A percentile compares a stretch with the other conserved stretches of the same genome.
Evolutionary conservation across 2,888 invertebrate genomes (phyloP).

Genomic region (Drosophila barbarae): DNA sequence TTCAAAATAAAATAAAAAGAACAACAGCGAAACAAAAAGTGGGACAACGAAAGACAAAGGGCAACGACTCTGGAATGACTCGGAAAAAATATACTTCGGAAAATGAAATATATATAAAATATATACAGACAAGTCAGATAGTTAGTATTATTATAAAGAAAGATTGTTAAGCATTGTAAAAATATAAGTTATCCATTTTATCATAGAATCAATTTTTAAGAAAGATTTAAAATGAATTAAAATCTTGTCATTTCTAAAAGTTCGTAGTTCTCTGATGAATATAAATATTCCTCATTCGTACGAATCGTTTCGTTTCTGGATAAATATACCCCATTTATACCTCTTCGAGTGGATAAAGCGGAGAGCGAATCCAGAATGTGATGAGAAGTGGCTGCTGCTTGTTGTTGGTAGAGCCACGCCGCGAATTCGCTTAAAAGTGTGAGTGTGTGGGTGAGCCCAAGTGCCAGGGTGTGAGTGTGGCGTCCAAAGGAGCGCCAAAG

Average conservation of each 20-base stretch:
- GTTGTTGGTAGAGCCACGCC: conserved; percentile 1
- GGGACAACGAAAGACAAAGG: not conserved
- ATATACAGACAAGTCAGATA: not conserved
- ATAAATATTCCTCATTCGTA: too few species aligned
- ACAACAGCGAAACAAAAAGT: conserved; percentile 16
- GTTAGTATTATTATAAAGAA: not conserved
- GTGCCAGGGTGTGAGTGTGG: conserved; percentile 1
- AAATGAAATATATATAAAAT: not conserved
- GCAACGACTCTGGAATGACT: conserved; percentile 17
- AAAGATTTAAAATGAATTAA: not conserved
- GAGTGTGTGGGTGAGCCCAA: conserved; percentile 1
- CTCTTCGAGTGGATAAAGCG: not conserved
- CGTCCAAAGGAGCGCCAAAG: not conserved
- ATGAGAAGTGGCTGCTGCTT: conserved; percentile 36
- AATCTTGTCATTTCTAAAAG: too few species aligned
- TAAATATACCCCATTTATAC: conserved; percentile 18
- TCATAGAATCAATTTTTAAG: not conserved
- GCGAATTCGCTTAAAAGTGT: not conserved
- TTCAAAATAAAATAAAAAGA: conserved; percentile 37
- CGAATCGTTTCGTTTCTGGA: not conserved
- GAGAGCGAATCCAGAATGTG: conserved; percentile 49
- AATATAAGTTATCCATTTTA: not conserved
- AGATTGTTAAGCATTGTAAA: not conserved
- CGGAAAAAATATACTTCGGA: not conserved
- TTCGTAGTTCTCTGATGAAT: not conserved